Conservation (phyloP, 1,140 invertebrate genomes). For the Pseudomyrmex gracilis region DNA sequence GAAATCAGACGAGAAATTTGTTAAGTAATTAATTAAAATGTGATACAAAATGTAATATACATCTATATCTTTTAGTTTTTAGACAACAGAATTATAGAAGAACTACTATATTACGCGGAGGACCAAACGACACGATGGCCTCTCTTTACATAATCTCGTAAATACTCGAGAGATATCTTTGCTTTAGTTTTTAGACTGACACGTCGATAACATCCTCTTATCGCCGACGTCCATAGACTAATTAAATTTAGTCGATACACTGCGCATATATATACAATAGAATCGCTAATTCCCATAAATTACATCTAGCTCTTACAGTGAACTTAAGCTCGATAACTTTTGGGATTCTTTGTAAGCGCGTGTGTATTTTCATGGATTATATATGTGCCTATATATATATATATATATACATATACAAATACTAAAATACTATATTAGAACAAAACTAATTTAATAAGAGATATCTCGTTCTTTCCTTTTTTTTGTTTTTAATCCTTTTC, state of each 20-base stretch:
- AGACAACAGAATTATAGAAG: too few relatives aligned
- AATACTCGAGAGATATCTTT: conserved; percentile 33
- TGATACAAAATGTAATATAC: conserved; percentile 63
- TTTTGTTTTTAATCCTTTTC: neutral
- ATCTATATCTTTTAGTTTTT: too few relatives aligned
- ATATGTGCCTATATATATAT: conserved; percentile 30
- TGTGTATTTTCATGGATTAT: conserved; percentile 14
- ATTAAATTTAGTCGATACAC: conserved; percentile 13
- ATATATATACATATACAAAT: neutral
- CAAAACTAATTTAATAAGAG: conserved; percentile 17
- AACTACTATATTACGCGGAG: too few relatives aligned
- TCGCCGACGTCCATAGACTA: conserved; percentile 25
- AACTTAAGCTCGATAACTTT: neutral
- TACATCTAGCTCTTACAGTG: conserved; percentile 10
- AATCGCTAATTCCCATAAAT: conserved; percentile 4
- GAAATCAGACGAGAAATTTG: conserved; percentile 60
- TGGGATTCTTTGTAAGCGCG: neutral
- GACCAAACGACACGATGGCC: too few relatives aligned
- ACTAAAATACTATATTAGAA: neutral
- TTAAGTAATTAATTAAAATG: conserved; percentile 70
- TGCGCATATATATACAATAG: neutral
- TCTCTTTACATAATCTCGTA: too few relatives aligned
- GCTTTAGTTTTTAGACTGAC: conserved; percentile 46
- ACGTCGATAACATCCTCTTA: conserved; percentile 39
- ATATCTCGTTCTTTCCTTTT: neutral